Evolutionary conservation across 2,113 vertebrate genomes (phyloP).

Genomic region (Circaetus gallicus): DNA sequence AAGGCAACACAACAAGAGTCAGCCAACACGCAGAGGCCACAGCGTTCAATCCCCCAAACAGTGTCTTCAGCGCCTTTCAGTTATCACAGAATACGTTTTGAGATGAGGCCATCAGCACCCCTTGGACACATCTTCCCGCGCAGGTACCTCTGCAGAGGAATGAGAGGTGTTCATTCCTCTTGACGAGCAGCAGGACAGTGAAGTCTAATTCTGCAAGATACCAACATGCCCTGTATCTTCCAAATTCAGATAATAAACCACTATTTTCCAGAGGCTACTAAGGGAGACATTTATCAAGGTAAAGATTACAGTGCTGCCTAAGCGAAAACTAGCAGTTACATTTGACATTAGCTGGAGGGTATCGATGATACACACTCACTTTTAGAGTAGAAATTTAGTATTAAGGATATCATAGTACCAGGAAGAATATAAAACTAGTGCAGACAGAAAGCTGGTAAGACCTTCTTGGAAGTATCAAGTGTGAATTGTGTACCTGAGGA

Average conservation of each 20-base stretch:
- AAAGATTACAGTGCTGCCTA: neutral
- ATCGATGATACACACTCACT: neutral
- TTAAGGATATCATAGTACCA: neutral
- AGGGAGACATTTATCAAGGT: neutral
- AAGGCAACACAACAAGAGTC: neutral
- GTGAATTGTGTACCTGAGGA: neutral
- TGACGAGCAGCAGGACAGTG: neutral
- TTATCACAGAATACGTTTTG: neutral
- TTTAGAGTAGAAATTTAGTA: neutral
- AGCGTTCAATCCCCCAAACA: neutral
- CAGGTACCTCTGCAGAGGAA: neutral
- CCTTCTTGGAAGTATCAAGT: neutral
- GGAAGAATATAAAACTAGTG: neutral
- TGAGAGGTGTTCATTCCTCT: neutral
- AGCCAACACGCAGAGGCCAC: accelerated
- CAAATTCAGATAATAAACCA: neutral
- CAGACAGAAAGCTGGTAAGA: neutral
- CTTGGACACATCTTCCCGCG: neutral
- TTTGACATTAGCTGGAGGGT: neutral
- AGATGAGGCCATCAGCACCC: neutral
- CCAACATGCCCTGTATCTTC: neutral
- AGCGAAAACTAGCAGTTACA: neutral
- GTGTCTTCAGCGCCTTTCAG: neutral
- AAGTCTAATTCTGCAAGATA: neutral
- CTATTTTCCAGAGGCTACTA: neutral